Evolutionary conservation across 2,113 vertebrate species (phyloP).

Genomic region (Tenrec ecaudatus): DNA sequence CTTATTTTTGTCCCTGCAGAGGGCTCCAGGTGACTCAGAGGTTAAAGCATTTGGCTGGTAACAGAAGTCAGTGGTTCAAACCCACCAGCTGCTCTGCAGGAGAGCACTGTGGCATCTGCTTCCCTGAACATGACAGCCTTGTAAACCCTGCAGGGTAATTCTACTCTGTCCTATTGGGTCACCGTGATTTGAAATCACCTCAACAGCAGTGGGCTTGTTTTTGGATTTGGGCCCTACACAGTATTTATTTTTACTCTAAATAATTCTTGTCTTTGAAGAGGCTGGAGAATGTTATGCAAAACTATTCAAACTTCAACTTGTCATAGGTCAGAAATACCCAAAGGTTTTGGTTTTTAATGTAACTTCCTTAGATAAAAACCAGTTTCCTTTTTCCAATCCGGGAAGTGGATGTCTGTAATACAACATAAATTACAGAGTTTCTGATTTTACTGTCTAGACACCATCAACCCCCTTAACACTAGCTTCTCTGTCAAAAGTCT

Average conservation of each 20-base stretch:
- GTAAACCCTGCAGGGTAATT: not conserved
- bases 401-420: constrained; percentile 82
- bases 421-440: constrained; percentile 83
- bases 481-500: constrained; percentile 82
- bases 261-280: constrained; percentile 64
- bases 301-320: constrained; percentile 64
- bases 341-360: constrained; percentile 74
- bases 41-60: not conserved
- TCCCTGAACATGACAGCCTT: not conserved
- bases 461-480: constrained; percentile 76
- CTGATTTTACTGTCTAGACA: constrained; percentile 84
- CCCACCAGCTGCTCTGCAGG: not conserved
- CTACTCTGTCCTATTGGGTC: too few relatives aligned
- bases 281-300: constrained; percentile 67
- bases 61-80: not conserved
- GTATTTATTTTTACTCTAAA: constrained; percentile 44
- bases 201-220: not conserved
- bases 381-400: constrained; percentile 81
- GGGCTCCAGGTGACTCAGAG: not conserved
- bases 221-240: not conserved
- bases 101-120: not conserved
- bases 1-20: constrained; percentile 11
- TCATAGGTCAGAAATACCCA: constrained; percentile 75
- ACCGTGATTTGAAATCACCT: not conserved
- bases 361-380: constrained; percentile 82